Base-by-base conservation (phyloP, 2,888 invertebrate species). In the Deilephila porcellus region DNA sequence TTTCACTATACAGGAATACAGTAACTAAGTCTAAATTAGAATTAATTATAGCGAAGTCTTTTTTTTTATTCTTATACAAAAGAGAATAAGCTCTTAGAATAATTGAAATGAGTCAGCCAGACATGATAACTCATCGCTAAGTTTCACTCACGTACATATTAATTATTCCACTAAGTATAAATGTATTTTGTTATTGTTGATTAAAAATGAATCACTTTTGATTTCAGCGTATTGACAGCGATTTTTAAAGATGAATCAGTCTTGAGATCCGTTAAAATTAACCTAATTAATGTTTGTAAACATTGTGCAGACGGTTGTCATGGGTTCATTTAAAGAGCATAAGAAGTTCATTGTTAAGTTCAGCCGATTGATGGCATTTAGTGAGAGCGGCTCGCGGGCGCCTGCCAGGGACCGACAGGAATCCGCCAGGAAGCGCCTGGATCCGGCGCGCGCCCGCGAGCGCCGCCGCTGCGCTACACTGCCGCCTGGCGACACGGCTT, bases 331-430 rank as follows among this genome's bases (percentile, higher is more conserved):
- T 81, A 86, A 88, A 88, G 86, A 88, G 83, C 88, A 80, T 78
- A 84, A 81, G 83, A 91, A 93, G 93, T 92, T 93, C 92, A 93
- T 91, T 93, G 93, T 90, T 90, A 92, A 93, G 92, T 90, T 92
- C 91, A 92, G 80, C 76, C 81, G 86, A 83, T 85, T 86, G 85
- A 85, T 88, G 88, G 88, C 87, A 86, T 86, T 88, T 82, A 81
- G 83, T 82, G 81, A 78, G 77, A 79, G 79, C 76, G 78, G 78
- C 78, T 34, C 77, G 81, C 80, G 84, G 81, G 84, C 82, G 85
- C 78, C 85, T 90, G 92, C 90, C 91, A 91, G 91, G 85, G 85
- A 89, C 81, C 88, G 88, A 80, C 81, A 86, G 85, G 90, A 88
- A 89, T 88, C 86, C 81, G 83, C 79, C 88, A 89, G 87, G 88